Evolutionary conservation across 2,113 vertebrate species (phyloP), one percentile per base, ranked within the genome.

Genomic region (Circaetus cinerascens): DNA sequence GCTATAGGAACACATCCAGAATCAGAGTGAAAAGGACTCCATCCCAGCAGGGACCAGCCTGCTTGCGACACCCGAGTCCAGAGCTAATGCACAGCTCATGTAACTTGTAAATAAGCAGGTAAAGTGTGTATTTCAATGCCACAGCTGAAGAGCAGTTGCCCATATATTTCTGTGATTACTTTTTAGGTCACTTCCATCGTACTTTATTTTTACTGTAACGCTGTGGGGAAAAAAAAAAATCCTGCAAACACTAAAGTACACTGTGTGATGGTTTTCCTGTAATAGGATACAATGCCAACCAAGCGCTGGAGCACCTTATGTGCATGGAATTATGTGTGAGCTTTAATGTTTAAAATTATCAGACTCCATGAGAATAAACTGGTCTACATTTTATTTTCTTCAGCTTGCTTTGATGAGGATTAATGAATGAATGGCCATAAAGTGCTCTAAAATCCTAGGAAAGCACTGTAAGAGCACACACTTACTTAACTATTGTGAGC

Each of bases 401-500:
- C 86, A 87, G 66, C n/a, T 62, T 83, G 63, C 88, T 84, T 63
- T 80, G 79, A 81, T 43, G 89, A 92, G 72, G 94, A 93, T 96
- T 97, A 95, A 85, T 76, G 80, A 88, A 76, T 92, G 38, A 91
- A 91, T 85, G 77, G 71, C 26, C 67, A 78, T 75, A 68, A 95
- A 95, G 86, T 40, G 66, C 86, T 92, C 48, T 50, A 60, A 91
- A 92, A 95, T 86, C 83, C 95, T 63, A 87, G 27, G 29, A 94
- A 95, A 87, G 86, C 64, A 77, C 48, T 15, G 22, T 63, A 92
- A 88, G 23, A 92, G 79, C 69, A 75, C 34, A 87, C 15, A 43
- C 22, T 87, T 71, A 93, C 82, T 95, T 77, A 95, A 18, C 77
- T 36, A 79, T 43, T 94, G 76, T 82, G 40, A 95, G 66, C 17